Base-by-base conservation (phyloP, 2,888 invertebrate species). In the Parascotia fuliginaria region DNA sequence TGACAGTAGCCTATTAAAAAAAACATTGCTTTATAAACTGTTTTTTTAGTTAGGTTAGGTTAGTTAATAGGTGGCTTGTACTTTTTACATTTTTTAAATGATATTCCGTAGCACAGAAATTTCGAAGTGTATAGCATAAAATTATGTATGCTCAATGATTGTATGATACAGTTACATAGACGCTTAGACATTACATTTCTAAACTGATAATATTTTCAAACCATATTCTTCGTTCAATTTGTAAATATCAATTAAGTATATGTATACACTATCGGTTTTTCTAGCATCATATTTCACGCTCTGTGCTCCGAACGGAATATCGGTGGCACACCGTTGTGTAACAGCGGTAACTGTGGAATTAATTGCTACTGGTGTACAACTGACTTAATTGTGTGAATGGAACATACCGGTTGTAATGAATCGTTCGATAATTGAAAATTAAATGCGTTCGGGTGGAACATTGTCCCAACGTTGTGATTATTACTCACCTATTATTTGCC, bases 241-340 rank as follows among this genome's bases (percentile, higher is more conserved):
- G 19, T 40, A 42, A 53, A 31, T 43, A 42, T 37, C 37, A 54
- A 65, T 49, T 45, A 55, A 51, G 33, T 28, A 45, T 33, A 33
- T 49, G 52, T 58, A 46, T 52, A 54, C 50, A 52, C 53, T 60
- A 68, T 72, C 51, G 55, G 45, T 73, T 69, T 65, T 72, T 65
- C 60, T 64, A 53, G 36, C 51, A 44, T 55, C 59, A 59, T 44
- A 65, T 71, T 67, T 69, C 69, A 81, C 60, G 75, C 54, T 70
- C 62, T 76, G 61, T 73, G 73, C 65, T 47, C 57, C 50, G 51
- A 76, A 79, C 81, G 79, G 82, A 74, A 70, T 73, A 73, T 70
- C 64, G 59, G 56, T 73, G 50, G 62, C 58, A 63, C 60, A 75
- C 81, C 78, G 80, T 83, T 81, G 78, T 66, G 75, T 74, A 79